Evolutionary conservation across 2,797 vertebrate genomes (phyloP).

Genomic region (Discoglossus pictus): DNA sequence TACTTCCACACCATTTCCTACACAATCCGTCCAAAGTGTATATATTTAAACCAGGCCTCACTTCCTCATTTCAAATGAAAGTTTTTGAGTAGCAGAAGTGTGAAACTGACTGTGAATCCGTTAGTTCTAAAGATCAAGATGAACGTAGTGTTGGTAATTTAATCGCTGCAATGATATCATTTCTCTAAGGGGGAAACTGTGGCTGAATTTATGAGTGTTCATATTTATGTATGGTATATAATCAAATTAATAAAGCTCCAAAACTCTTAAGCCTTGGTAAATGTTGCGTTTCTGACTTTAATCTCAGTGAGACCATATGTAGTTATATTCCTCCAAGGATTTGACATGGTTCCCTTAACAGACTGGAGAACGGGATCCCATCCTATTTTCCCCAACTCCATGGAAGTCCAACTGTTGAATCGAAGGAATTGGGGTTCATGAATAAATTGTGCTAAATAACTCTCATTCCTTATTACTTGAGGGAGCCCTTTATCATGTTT

Average conservation of each 20-base stretch:
- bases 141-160: constrained; percentile 22
- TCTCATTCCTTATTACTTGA: too few species aligned
- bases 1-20: constrained; percentile 61
- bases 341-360: constrained; percentile 33
- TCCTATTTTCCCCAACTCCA: too few species aligned
- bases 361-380: constrained; percentile 15
- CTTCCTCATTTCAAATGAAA: constrained; percentile 57
- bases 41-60: constrained; percentile 64
- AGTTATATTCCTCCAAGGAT: constrained; percentile 32
- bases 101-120: constrained; percentile 59
- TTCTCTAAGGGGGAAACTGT: constrained; percentile 32
- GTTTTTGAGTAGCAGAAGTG: constrained; percentile 54
- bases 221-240: constrained; percentile 42
- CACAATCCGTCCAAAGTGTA: constrained; percentile 52
- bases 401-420: too few species aligned
- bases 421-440: too few species aligned
- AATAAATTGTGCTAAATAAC: too few species aligned
- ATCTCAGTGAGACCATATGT: constrained; percentile 37
- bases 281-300: constrained; percentile 37
- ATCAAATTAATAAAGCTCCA: constrained; percentile 42
- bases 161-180: constrained; percentile 28
- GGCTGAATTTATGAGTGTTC: constrained; percentile 31
- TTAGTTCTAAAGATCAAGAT: constrained; percentile 48
- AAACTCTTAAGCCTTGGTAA: constrained; percentile 38
- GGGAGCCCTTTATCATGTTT: too few species aligned